phyloP scores from a whole-genome alignment of 2,888 invertebrate species.

The Ophion ellenae region DNA sequence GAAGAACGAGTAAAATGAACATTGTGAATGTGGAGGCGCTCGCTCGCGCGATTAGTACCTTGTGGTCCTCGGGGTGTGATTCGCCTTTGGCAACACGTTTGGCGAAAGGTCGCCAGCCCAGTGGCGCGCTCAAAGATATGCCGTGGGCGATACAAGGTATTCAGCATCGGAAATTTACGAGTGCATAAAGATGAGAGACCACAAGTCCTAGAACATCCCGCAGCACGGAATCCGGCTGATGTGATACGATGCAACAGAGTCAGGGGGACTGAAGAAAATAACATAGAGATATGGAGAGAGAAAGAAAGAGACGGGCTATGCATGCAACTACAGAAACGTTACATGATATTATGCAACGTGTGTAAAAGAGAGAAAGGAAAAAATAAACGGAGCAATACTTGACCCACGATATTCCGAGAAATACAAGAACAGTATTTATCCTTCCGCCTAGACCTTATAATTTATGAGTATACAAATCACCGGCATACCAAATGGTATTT shows the following conservation, averaged over 20 bases:
- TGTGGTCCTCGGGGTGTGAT: constrained; percentile 49
- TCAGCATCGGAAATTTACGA: constrained; percentile 6
- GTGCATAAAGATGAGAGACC: constrained; percentile 14
- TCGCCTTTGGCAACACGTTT: constrained; percentile 50
- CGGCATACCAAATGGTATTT: background rate
- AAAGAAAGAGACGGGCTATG: background rate
- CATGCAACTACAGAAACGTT: constrained; percentile 26
- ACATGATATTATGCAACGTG: constrained; percentile 57
- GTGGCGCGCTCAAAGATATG: constrained; percentile 15
- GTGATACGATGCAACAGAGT: constrained; percentile 12
- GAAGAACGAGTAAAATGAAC: constrained; percentile 63
- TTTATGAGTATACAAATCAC: background rate
- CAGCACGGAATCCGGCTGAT: constrained; percentile 5
- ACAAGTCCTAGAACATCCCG: constrained; percentile 12
- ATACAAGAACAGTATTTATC: constrained; percentile 39
- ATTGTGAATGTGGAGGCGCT: constrained; percentile 58
- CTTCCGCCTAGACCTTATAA: constrained; percentile 8
- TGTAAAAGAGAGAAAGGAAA: constrained; percentile 51
- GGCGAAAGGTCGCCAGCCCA: constrained; percentile 59
- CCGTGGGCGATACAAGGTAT: constrained; percentile 1
- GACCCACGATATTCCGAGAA: constrained; percentile 32
- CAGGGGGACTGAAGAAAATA: background rate
- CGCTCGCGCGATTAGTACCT: constrained; percentile 55
- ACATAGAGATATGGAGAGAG: constrained; percentile 11
- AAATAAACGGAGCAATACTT: constrained; percentile 55